phyloP scores from a whole-genome alignment of 2,113 vertebrate species.

The Myotis lucifugus region DNA sequence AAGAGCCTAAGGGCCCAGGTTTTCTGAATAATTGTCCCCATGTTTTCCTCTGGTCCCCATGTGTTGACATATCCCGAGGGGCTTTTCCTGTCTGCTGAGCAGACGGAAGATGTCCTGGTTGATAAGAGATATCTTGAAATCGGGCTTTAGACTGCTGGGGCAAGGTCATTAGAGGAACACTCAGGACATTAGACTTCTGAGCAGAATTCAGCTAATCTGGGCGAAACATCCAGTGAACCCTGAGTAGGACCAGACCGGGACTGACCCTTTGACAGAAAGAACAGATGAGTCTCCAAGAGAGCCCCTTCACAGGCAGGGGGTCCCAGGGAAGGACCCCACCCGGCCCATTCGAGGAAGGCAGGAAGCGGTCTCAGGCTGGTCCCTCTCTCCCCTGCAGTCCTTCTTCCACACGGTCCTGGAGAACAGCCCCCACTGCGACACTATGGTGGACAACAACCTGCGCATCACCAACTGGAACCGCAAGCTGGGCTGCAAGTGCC shows the following conservation, averaged over 20 bases:
- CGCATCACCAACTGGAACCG: conserved; percentile 99
- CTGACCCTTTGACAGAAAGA: neutral
- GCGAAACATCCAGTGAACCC: neutral
- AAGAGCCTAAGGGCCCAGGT: neutral
- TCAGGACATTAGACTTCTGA: neutral
- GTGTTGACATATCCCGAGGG: neutral
- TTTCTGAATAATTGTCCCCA: neutral
- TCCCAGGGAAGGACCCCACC: neutral
- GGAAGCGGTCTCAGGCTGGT: neutral
- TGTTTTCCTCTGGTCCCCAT: neutral
- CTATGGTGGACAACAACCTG: conserved; percentile 97
- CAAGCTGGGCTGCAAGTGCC: conserved; percentile 98
- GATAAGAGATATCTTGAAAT: neutral
- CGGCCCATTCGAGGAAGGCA: fast-evolving
- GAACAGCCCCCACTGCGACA: conserved; percentile 95
- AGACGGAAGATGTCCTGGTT: neutral
- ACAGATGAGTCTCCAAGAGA: neutral
- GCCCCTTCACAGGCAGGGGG: neutral
- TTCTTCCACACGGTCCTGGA: conserved; percentile 98
- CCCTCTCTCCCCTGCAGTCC: conserved; percentile 87
- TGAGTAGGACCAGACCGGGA: neutral
- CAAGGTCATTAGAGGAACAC: neutral
- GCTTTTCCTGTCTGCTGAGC: neutral
- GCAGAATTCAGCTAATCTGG: neutral
- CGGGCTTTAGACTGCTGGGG: neutral